Percentiles rank a stretch among this genome's conserved stretches.
These are phyloP conservation scores for Gastrophysa polygoni DNA, from an alignment of 2,888 invertebrate genomes.

Conservation along the genomic window DNA sequence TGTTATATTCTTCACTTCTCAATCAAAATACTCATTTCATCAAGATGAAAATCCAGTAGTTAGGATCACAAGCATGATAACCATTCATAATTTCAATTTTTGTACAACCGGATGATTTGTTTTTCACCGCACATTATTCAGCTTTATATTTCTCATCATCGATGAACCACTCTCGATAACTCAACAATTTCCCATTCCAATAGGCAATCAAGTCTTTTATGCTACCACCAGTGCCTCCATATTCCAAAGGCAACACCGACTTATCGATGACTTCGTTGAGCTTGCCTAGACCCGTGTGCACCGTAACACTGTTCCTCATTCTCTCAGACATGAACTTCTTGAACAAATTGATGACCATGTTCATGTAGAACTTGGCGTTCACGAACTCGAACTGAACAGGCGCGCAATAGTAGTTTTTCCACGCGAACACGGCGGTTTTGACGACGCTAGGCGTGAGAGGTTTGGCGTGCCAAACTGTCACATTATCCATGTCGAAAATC, in stretches of 20 bases:
- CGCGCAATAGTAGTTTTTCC: constrained; percentile 74
- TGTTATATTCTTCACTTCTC: too few species aligned
- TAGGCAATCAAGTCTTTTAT: constrained; percentile 56
- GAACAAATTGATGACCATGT: constrained; percentile 71
- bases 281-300: constrained; percentile 60
- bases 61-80: too few species aligned
- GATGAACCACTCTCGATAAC: constrained; percentile 59
- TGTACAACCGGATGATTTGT: too few species aligned
- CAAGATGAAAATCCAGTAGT: too few species aligned
- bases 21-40: too few species aligned
- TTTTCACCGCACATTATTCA: constrained; percentile 25
- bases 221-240: constrained; percentile 62
- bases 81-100: too few species aligned
- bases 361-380: constrained; percentile 67
- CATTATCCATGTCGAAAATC: constrained; percentile 67
- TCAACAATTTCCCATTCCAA: constrained; percentile 57
- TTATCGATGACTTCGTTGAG: constrained; percentile 60
- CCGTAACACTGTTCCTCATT: constrained; percentile 62
- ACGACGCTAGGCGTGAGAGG: constrained; percentile 66
- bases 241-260: constrained; percentile 63
- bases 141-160: constrained; percentile 59
- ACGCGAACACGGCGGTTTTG: constrained; percentile 66
- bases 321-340: constrained; percentile 68
- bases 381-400: constrained; percentile 71
- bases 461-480: constrained; percentile 57